Conservation (phyloP, 2,113 vertebrate genomes). For the Saguinus midas region DNA sequence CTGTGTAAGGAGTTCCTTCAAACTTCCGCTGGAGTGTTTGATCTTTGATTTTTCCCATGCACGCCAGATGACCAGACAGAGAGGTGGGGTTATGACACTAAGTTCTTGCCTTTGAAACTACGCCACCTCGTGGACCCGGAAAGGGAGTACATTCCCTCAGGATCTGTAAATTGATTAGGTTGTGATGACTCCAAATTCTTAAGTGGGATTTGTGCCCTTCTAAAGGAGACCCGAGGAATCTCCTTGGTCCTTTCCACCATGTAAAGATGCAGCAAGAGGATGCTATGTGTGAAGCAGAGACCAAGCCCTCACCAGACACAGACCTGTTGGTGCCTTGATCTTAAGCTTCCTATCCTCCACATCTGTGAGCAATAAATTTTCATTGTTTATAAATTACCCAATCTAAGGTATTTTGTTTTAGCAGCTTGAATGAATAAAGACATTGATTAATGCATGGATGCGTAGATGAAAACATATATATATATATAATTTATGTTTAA, state of each 20-base stretch:
- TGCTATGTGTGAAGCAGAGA: neutral
- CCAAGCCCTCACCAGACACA: neutral
- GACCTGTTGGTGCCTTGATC: rapidly evolving
- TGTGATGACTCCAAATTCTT: neutral
- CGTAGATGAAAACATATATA: neutral
- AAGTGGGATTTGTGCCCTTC: neutral
- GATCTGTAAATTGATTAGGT: no score
- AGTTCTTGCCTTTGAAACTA: no score
- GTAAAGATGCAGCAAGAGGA: neutral
- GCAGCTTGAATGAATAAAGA: neutral
- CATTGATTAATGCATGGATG: neutral
- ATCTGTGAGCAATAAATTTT: neutral
- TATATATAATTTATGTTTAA: neutral
- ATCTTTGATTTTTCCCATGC: no score
- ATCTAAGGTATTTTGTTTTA: neutral
- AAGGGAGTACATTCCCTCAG: no score
- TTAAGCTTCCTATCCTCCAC: neutral
- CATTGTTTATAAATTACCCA: neutral
- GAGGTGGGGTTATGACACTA: no score
- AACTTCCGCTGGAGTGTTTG: no score
- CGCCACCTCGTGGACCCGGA: no score
- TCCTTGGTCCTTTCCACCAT: neutral
- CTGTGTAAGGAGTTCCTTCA: no score
- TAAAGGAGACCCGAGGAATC: rapidly evolving
- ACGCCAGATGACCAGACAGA: no score